Evolutionary conservation across 2,888 invertebrate species (phyloP), one percentile per base, ranked within the genome.

Genomic region (Ernsta delagoae): DNA sequence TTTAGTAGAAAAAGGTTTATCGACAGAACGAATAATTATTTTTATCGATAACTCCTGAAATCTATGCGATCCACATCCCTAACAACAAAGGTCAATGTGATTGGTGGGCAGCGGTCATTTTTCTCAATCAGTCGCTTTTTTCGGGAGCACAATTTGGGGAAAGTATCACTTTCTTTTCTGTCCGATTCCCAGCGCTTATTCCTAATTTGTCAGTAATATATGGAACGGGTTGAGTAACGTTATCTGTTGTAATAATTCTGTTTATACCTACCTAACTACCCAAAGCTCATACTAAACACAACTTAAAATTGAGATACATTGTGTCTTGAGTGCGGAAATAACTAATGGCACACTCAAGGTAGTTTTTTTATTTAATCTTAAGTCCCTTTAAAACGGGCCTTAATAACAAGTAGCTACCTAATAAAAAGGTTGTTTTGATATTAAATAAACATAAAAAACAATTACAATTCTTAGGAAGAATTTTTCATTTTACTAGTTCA

Each of bases 41-140:
- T 53, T 24, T 12, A 63, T 62, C 53, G 62, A 62, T 53, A 62
- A 11, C 11, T 11, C 9, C 12, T 12, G 5, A 56, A 54, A 34
- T 4, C 8, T 12, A 5, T 6, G 8, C 7, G 2, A 5, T 3
- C 8, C 12, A 39, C 82, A 72, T 73, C 78, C 53, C 83, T 83
- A 79, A 39, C 39, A 36, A 24, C 59, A 75, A 79, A 82, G 84
- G 84, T 84, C 81, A 82, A 75, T 74, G 77, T 72, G 70, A 73
- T 74, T 70, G 74, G 68, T 63, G 70, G 75, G 72, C 65, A 67
- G 64, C 71, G 76, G 77, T 79, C 75, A 80, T 80, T 83, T 80
- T 80, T 83, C 82, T 79, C 79, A 83, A 84, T 84, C 82, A 80
- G 81, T 75, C 73, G 75, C 78, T 79, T 74, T 78, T 48, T 73